Percentiles rank a stretch among this genome's conserved stretches.
phyloP scores from a whole-genome alignment of 2,888 invertebrate genomes.

The Oxycera nigricornis region DNA sequence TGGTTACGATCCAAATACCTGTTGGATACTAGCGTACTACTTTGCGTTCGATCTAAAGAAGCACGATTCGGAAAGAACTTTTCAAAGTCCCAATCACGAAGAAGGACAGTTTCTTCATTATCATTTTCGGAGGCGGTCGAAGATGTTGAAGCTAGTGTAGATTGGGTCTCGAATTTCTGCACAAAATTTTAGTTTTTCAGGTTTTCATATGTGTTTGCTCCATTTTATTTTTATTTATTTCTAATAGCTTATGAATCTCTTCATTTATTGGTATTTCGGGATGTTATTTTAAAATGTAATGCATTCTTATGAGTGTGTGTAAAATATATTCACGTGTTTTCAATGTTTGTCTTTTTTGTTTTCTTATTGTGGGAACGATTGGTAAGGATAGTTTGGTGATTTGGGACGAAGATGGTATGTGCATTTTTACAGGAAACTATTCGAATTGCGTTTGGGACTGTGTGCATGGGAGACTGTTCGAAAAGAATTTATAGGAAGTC shows the following conservation, averaged over 20 bases:
- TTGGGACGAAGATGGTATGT: not conserved
- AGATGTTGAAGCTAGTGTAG: constrained; percentile 51
- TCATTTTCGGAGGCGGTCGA: constrained; percentile 61
- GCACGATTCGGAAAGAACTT: constrained; percentile 75
- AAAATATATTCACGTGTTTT: constrained; percentile 27
- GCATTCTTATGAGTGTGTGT: constrained; percentile 19
- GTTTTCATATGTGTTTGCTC: constrained; percentile 18
- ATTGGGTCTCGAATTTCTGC: constrained; percentile 61
- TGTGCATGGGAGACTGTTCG: not conserved
- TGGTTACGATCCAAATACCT: constrained; percentile 55
- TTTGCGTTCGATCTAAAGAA: constrained; percentile 60
- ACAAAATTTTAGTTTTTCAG: constrained; percentile 47
- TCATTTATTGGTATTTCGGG: constrained; percentile 4
- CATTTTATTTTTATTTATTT: constrained; percentile 51
- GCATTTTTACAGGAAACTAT: not conserved
- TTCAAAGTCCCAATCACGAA: constrained; percentile 88
- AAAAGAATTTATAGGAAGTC: constrained; percentile 18
- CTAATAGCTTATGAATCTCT: constrained; percentile 37
- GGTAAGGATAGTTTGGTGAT: not conserved
- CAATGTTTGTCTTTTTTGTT: constrained; percentile 33
- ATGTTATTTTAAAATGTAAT: constrained; percentile 24
- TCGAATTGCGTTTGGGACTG: not conserved
- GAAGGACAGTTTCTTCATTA: constrained; percentile 78
- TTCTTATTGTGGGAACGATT: constrained; percentile 18
- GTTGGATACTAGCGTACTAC: constrained; percentile 60